These are phyloP conservation scores for Echinometra lucunter DNA, from an alignment of 53 echinoderm and acorn worm genomes.

Conservation along the genomic window DNA sequence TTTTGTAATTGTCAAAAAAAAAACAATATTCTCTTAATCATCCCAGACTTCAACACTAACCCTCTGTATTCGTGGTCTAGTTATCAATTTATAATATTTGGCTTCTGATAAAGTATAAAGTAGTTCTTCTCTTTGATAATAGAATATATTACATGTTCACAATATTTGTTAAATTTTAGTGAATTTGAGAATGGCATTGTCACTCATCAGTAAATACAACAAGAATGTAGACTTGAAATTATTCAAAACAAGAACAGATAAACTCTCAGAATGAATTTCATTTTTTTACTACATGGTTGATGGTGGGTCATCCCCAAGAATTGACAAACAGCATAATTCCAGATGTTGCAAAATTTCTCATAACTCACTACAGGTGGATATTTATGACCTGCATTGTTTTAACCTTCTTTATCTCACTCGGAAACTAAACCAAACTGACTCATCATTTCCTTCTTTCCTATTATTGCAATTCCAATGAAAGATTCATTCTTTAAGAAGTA, in stretches of 20 bases:
- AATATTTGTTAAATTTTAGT: no score
- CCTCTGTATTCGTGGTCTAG: slow-evolving; percentile 8
- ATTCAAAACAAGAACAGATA: not conserved
- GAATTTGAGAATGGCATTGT: no score
- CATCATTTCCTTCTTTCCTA: slow-evolving; percentile 34
- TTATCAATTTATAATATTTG: not conserved
- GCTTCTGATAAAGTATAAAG: not conserved
- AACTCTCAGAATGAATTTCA: not conserved
- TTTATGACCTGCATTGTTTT: not conserved
- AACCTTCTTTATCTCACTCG: not conserved
- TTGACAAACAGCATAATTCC: not conserved
- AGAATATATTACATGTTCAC: not conserved
- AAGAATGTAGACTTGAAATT: not conserved
- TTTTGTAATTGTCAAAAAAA: slow-evolving; percentile 18
- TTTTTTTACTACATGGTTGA: no score
- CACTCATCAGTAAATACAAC: no score
- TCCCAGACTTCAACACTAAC: not conserved
- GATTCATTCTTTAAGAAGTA: not conserved
- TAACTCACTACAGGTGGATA: not conserved
- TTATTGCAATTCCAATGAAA: slow-evolving; percentile 40
- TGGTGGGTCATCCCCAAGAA: not conserved
- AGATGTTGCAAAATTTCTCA: not conserved
- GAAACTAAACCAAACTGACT: slow-evolving; percentile 30
- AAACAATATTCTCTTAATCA: slow-evolving; percentile 14
- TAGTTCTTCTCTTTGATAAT: not conserved